Evolutionary conservation across 2,797 vertebrate species (phyloP).

Genomic region (Poeciliopsis presidionis): DNA sequence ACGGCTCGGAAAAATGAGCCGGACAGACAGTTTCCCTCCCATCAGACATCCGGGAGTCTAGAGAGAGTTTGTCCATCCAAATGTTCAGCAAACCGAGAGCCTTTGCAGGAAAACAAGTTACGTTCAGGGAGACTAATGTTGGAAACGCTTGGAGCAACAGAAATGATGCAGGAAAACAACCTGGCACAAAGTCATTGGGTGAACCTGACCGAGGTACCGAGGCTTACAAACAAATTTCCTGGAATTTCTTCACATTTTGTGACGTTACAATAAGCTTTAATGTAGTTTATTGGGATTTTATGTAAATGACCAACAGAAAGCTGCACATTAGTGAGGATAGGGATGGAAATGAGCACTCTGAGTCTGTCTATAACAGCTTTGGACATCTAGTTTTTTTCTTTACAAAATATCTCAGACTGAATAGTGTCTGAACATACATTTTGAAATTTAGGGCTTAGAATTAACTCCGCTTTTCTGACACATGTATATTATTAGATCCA

Average conservation of each 20-base stretch:
- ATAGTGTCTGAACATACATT: neutral
- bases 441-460: neutral
- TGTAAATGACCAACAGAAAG: neutral
- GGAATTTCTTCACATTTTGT: neutral
- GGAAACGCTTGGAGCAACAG: neutral
- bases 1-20: constrained; percentile 25
- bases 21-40: constrained; percentile 21
- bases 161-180: neutral
- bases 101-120: constrained; percentile 6
- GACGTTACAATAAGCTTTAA: neutral
- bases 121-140: constrained; percentile 46
- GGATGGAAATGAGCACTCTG: no score
- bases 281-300: neutral
- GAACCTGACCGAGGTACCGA: neutral
- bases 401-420: neutral
- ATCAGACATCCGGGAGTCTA: constrained; percentile 21
- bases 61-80: constrained; percentile 25
- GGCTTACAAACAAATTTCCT: neutral
- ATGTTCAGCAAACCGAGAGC: constrained; percentile 15
- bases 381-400: neutral
- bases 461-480: neutral
- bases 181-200: neutral
- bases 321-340: neutral
- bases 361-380: neutral
- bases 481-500: neutral